A percentile compares a stretch with the other conserved stretches of the same genome.
Evolutionary conservation across 1,140 invertebrate species (phyloP).

Genomic region (Sitobion miscanthi): DNA sequence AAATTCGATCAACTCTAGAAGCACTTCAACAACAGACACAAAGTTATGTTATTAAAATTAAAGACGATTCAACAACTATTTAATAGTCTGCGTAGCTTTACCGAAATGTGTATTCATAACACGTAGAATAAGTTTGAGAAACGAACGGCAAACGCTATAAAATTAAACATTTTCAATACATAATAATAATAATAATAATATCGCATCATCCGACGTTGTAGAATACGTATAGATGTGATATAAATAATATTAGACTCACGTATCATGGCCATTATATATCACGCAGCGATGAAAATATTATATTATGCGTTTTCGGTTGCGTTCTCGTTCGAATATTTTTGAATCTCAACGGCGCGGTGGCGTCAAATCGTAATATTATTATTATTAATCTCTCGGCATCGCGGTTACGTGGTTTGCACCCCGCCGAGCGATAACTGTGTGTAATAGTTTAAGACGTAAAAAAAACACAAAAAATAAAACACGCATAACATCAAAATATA

Average conservation of each 20-base stretch:
- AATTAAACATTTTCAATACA: conserved; percentile 26
- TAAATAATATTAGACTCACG: background rate
- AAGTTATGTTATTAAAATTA: conserved; percentile 39
- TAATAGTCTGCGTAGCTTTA: background rate
- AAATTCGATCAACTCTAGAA: conserved; percentile 20
- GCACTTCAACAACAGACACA: conserved; percentile 25
- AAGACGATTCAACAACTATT: conserved; percentile 15
- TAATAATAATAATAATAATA: background rate
- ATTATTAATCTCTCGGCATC: background rate
- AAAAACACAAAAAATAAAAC: background rate
- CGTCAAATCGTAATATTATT: background rate
- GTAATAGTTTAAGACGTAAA: too few species aligned
- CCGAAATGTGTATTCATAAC: background rate
- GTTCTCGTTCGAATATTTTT: background rate
- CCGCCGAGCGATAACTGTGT: background rate
- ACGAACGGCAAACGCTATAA: background rate
- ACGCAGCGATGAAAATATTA: background rate
- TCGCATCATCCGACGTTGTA: background rate
- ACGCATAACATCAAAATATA: background rate
- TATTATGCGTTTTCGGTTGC: background rate
- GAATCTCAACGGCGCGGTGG: background rate
- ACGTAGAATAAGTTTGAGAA: conserved; percentile 38
- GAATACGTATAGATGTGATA: background rate
- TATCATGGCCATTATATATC: background rate
- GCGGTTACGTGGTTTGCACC: background rate